Percentiles rank a stretch among this genome's conserved stretches.
Conservation (phyloP, 2,888 invertebrate genomes). For the Agrypnus murinus region DNA sequence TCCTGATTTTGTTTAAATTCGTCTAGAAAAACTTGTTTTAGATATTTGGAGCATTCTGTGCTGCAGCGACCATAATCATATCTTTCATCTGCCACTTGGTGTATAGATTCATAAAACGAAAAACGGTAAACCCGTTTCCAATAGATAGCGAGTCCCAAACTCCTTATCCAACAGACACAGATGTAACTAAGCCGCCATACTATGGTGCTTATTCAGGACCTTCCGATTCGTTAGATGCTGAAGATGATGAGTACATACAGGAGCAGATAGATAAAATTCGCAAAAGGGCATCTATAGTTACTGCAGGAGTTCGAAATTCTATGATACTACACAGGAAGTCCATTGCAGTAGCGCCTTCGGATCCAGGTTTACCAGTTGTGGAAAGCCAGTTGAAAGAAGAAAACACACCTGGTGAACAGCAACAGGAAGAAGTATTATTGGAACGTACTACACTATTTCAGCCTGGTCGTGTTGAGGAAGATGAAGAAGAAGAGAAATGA, state of each 20-base stretch:
- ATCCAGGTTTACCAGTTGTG: too few species aligned
- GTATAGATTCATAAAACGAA: slow-evolving; percentile 53
- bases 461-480: too few species aligned
- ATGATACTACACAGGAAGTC: slow-evolving; percentile 46
- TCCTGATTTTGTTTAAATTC: not conserved
- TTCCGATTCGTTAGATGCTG: too few species aligned
- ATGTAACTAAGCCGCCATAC: too few species aligned
- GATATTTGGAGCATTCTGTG: slow-evolving; percentile 56
- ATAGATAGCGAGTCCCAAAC: too few species aligned
- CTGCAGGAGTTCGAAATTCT: not conserved
- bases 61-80: slow-evolving; percentile 54
- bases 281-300: not conserved
- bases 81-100: slow-evolving; percentile 55
- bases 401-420: too few species aligned
- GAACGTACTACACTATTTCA: not conserved
- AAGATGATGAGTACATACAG: too few species aligned
- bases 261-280: too few species aligned
- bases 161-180: too few species aligned
- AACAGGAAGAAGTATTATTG: not conserved
- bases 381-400: too few species aligned
- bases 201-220: too few species aligned
- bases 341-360: not conserved
- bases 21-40: slow-evolving; percentile 40
- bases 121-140: not conserved
- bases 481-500: too few species aligned